A percentile compares a stretch with the other conserved stretches of the same genome.
Evolutionary conservation across 2,113 vertebrate species (phyloP).

Genomic region (Alosa alosa): DNA sequence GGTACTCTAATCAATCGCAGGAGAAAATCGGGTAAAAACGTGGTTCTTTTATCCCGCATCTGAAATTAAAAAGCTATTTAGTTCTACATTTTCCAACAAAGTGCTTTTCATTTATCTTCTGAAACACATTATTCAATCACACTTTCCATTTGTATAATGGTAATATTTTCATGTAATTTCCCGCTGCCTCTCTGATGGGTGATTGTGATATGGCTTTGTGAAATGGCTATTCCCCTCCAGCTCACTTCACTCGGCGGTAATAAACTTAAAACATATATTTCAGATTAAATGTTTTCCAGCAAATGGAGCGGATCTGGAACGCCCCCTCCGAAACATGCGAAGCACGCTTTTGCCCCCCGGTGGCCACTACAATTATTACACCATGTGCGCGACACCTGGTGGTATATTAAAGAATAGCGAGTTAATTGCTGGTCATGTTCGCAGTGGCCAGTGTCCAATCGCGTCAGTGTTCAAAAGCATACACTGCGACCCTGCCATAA

Average conservation of each 20-base stretch:
- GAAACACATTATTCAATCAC: conserved; percentile 80
- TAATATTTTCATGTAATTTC: conserved; percentile 82
- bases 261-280: conserved; percentile 72
- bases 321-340: neutral
- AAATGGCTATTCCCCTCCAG: conserved; percentile 65
- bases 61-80: conserved; percentile 88
- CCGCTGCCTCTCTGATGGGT: conserved; percentile 69
- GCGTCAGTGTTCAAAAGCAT: neutral
- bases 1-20: conserved; percentile 83
- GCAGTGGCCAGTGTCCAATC: neutral
- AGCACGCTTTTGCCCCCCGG: conserved; percentile 68
- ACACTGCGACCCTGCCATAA: neutral
- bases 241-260: conserved; percentile 67
- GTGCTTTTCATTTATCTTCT: conserved; percentile 85
- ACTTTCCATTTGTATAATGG: conserved; percentile 81
- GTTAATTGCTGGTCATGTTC: neutral
- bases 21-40: conserved; percentile 71
- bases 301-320: conserved; percentile 59
- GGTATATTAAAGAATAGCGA: conserved; percentile 30
- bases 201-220: conserved; percentile 70
- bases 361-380: conserved; percentile 45
- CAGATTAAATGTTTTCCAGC: conserved; percentile 70
- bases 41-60: conserved; percentile 75
- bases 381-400: conserved; percentile 50
- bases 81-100: conserved; percentile 83